Evolutionary conservation across 2,113 vertebrate species (phyloP).

Genomic region (Pelecanus crispus): DNA sequence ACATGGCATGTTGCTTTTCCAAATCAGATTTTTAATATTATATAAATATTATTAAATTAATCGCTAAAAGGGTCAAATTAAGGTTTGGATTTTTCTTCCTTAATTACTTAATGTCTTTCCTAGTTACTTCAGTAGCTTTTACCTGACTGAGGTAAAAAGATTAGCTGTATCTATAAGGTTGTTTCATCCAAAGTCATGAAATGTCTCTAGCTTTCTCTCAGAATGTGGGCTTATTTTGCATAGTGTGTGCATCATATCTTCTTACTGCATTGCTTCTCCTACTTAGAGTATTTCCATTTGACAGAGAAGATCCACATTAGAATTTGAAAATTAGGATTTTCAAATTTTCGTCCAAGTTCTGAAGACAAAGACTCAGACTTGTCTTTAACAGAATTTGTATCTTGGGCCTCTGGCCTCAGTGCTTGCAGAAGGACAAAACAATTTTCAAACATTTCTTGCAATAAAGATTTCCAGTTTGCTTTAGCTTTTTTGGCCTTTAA

Average conservation of each 20-base stretch:
- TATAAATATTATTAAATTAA: background rate
- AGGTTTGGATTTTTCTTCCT: background rate
- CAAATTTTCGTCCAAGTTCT: background rate
- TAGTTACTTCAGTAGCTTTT: background rate
- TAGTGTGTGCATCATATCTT: background rate
- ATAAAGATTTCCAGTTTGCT: background rate
- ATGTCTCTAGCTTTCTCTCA: background rate
- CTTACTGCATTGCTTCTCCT: background rate
- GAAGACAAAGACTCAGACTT: background rate
- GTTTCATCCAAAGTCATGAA: background rate
- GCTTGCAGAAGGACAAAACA: background rate
- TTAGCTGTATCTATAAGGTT: background rate
- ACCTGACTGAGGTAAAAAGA: background rate
- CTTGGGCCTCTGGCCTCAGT: background rate
- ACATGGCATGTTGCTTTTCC: background rate
- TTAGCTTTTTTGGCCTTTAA: background rate
- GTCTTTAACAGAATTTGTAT: background rate
- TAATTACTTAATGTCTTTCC: background rate
- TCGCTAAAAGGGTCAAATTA: background rate
- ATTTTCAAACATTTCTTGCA: background rate
- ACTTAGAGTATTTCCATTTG: background rate
- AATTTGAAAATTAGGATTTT: background rate
- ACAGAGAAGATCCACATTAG: background rate
- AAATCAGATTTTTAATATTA: background rate
- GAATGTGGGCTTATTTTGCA: background rate